Evolutionary conservation across 2,113 vertebrate species (phyloP), one percentile per base, ranked within the genome.

Genomic region (Camelus bactrianus): DNA sequence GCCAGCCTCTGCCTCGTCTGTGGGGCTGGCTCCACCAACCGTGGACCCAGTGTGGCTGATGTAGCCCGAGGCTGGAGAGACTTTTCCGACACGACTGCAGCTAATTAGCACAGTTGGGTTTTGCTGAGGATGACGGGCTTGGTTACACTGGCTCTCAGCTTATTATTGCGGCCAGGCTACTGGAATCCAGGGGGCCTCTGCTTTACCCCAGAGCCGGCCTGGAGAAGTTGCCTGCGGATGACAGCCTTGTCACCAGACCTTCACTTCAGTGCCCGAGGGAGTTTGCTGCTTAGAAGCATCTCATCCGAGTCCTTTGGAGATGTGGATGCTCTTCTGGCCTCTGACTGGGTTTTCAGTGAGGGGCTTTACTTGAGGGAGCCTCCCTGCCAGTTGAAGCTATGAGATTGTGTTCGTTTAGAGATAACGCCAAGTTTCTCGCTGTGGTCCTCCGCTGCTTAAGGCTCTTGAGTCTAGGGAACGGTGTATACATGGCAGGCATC

Each of bases 121-220:
- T 89, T 79, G 60, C 32, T n/a, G 35, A 75, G 50, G 69, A 52
- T 79, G 89, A 79, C 3, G 0, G 77, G 76, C 65, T 94, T 97
- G 94, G 96, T 94, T 92, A 76, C 3, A 13, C 79, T 91, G 91
- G 96, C 77, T 91, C 58, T 93, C 28, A 26, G 85, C 46, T 82
- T 75, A 24, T 35, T 42, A 11, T 60, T 38, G 17, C 9, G 22
- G 54, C 86, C 52, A 79, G 89, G 91, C 95, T 94, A n/a, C 96
- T 88, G 90, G 84, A 92, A 93, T 76, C 75, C 7, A 77, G 84
- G 89, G 46, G 92, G 46, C 80, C 87, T 89, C 75, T 0, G 6
- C 60, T n/a, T 70, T 65, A 65, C 13, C 6, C 19, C 30, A 48
- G 2, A 81, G 60, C 62, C 0, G 0, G 26, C 89, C 84, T 90